phyloP scores from a whole-genome alignment of 2,113 vertebrate species.

The Loxodonta africana region DNA sequence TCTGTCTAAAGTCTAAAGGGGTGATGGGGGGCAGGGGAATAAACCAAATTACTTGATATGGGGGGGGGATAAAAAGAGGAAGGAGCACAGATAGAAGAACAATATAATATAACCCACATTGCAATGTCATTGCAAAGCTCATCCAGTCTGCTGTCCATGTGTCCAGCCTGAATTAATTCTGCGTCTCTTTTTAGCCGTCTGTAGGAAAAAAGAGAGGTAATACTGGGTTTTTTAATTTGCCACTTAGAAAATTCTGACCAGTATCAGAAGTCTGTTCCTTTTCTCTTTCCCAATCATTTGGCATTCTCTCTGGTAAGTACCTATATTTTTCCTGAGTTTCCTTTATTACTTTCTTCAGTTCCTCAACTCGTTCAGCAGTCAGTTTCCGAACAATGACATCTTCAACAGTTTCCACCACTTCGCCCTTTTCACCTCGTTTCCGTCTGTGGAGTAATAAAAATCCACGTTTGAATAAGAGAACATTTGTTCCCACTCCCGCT shows the following conservation, averaged over 20 bases:
- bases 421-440: constrained; percentile 98
- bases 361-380: constrained; percentile 97
- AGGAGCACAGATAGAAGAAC: constrained; percentile 5
- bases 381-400: constrained; percentile 98
- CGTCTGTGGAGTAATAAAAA: constrained; percentile 88
- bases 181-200: constrained; percentile 98
- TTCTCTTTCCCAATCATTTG: constrained; percentile 5
- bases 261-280: not conserved
- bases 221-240: not conserved
- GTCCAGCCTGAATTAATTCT: constrained; percentile 96
- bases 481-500: not conserved
- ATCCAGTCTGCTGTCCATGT: constrained; percentile 97
- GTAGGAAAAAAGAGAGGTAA: constrained; percentile 78
- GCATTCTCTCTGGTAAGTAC: constrained; percentile 82
- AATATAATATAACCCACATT: constrained; percentile 90
- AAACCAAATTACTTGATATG: constrained; percentile 2
- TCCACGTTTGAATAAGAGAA: not conserved
- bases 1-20: constrained; percentile 53
- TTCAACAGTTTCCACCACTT: constrained; percentile 99
- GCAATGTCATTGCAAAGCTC: constrained; percentile 96
- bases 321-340: constrained; percentile 99
- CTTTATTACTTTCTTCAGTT: constrained; percentile 97
- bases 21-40: not conserved
- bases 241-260: constrained; percentile 45
- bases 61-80: not conserved